Conservation (phyloP, 2,113 vertebrate genomes). For the Grammomys surdaster region DNA sequence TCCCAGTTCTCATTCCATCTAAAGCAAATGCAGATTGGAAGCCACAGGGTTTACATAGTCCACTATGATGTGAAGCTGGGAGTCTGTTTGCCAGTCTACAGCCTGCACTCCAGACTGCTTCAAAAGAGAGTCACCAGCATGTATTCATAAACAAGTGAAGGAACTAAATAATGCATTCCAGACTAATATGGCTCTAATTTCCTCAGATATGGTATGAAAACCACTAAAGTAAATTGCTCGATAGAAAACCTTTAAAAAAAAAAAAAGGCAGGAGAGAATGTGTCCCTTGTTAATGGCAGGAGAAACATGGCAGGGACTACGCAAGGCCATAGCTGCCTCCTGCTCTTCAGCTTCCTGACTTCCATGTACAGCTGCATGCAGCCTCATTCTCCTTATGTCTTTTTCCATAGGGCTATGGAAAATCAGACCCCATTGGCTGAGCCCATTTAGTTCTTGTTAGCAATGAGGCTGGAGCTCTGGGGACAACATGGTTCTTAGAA, state of each 20-base stretch:
- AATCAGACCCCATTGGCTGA: neutral
- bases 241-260: constrained; percentile 65
- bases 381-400: neutral
- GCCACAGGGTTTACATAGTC: constrained; percentile 32
- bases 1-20: neutral
- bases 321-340: neutral
- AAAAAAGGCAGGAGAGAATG: constrained; percentile 60
- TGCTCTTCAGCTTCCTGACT: neutral
- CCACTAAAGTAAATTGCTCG: constrained; percentile 9
- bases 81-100: constrained; percentile 1
- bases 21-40: neutral
- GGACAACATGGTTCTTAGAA: neutral
- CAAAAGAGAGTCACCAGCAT: constrained; percentile 60
- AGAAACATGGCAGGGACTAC: neutral
- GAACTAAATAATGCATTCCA: constrained; percentile 66
- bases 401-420: neutral
- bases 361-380: neutral
- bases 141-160: constrained; percentile 58
- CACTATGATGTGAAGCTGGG: constrained; percentile 1
- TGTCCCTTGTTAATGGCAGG: neutral
- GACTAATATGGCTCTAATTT: constrained; percentile 61
- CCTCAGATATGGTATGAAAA: constrained; percentile 56
- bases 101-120: constrained; percentile 24
- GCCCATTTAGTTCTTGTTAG: neutral
- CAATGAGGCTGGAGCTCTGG: neutral